Evolutionary conservation across 1,140 invertebrate species (phyloP), one percentile per base, ranked within the genome.

Genomic region (Drosophila tropicalis): DNA sequence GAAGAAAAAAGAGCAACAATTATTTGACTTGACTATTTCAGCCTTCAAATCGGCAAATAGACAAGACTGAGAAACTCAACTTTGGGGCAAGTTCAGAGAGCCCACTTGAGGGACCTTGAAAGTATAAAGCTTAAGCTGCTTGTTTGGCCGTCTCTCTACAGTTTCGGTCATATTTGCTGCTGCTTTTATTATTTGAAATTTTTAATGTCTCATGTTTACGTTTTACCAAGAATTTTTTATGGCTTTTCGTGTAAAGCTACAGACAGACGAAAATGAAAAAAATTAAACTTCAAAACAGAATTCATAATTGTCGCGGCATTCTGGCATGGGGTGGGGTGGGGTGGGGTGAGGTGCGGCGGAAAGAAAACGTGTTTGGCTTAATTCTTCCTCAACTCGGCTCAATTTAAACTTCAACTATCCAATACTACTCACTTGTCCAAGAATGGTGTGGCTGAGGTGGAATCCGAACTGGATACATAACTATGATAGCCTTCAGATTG

Each of bases 401-500:
- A n/a, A 61, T 7, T 36, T 0, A 36, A 36, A 29, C 29, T 12
- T 15, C 13, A 36, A 29, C 56, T 10, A 56, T 36, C 7, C 19
- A 36, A 58, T 63, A 91, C 81, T 63, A 91, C 81, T 92, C 90
- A 95, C 94, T 95, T 94, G 90, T 97, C 96, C 67, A 97, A 92
- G 85, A 97, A 96, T 12, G 96, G 96, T 5, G 96, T 97, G 19
- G 94, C 95, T 12, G 95, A 96, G 17, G 95, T 95, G 5, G 95
- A 96, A 92, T 95, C 96, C 40, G 95, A 96, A 84, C 95, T 97
- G 66, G 95, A 97, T 22, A 96, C 96, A 91, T 96, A 97, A 91
- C 95, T 96, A 85, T 96, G 96, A 89, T 97, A 97, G 12, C 96
- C 96, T 92, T 97, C 96, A 22, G 95, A 96, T 73, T 96, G 96